Percentiles rank a stretch among this genome's conserved stretches.
Conservation (phyloP, 2,888 invertebrate genomes). For the Volucella inanis region DNA sequence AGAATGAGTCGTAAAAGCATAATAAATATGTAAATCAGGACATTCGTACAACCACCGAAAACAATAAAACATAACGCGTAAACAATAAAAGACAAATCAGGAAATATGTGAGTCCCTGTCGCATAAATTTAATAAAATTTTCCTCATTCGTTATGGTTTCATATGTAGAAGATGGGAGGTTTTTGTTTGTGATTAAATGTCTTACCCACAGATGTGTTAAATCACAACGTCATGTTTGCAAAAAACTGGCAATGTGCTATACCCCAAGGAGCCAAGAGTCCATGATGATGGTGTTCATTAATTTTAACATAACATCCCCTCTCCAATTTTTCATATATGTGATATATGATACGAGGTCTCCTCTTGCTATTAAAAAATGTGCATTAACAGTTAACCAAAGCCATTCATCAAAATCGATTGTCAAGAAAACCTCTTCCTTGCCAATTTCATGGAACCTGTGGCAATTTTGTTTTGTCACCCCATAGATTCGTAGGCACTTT, state of each 20-base stretch:
- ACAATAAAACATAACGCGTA: slow-evolving; percentile 19
- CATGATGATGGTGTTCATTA: slow-evolving; percentile 18
- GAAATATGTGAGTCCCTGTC: slow-evolving; percentile 3
- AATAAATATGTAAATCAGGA: slow-evolving; percentile 40
- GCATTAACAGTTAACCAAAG: slow-evolving; percentile 1
- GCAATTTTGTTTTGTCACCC: slow-evolving; percentile 4
- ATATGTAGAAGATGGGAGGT: slow-evolving; percentile 17
- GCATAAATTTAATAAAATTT: slow-evolving; percentile 35
- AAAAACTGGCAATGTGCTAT: background rate
- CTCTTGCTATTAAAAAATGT: slow-evolving; percentile 10
- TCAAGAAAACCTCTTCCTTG: slow-evolving; percentile 7
- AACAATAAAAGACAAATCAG: slow-evolving; percentile 19
- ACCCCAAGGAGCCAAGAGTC: slow-evolving; percentile 4
- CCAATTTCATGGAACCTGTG: background rate
- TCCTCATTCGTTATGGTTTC: slow-evolving; percentile 29
- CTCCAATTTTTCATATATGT: slow-evolving; percentile 18
- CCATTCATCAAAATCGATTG: slow-evolving; percentile 35
- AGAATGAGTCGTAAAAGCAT: slow-evolving; percentile 24
- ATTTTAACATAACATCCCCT: slow-evolving; percentile 9
- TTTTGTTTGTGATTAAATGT: background rate
- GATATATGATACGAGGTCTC: background rate
- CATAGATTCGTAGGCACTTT: background rate
- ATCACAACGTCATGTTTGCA: slow-evolving; percentile 1
- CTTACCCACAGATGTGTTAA: slow-evolving; percentile 21
- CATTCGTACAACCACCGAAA: slow-evolving; percentile 23